A percentile compares a stretch with the other conserved stretches of the same genome.
phyloP scores from a whole-genome alignment of 2,888 invertebrate species.

The Carterocephalus palaemon region DNA sequence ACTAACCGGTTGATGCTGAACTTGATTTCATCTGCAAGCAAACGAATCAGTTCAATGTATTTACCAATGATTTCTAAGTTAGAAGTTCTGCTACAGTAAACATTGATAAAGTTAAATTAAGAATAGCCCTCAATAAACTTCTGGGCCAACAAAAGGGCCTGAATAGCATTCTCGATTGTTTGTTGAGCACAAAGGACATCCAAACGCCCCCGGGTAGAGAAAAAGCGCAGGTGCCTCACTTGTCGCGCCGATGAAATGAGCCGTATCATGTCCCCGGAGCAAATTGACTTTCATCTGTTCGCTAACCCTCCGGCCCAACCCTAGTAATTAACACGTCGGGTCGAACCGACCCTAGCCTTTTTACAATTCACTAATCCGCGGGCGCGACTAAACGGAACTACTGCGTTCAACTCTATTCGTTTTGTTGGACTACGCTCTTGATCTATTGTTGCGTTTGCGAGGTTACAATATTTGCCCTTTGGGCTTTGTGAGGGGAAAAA shows the following conservation, averaged over 20 bases:
- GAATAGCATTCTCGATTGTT: conserved; percentile 37
- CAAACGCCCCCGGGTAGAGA: conserved; percentile 48
- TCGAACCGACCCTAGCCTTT: conserved; percentile 67
- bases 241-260: conserved; percentile 80
- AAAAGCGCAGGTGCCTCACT: conserved; percentile 76
- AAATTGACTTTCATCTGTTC: conserved; percentile 81
- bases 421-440: conserved; percentile 39
- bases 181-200: conserved; percentile 53
- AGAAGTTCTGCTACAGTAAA: neutral
- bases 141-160: conserved; percentile 27
- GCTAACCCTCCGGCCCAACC: conserved; percentile 65
- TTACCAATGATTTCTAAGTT: neutral
- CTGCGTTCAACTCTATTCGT: conserved; percentile 50
- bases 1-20: conserved; percentile 91
- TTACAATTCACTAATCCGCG: conserved; percentile 77
- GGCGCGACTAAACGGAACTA: conserved; percentile 70
- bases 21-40: conserved; percentile 87
- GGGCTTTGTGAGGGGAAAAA: conserved; percentile 18
- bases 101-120: conserved; percentile 1
- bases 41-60: conserved; percentile 32
- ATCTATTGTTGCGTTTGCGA: conserved; percentile 18
- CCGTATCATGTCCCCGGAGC: conserved; percentile 82
- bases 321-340: conserved; percentile 79
- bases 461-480: conserved; percentile 13
- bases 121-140: conserved; percentile 4